Conservation (phyloP, 1,140 invertebrate genomes). For the Pararge aegeria region DNA sequence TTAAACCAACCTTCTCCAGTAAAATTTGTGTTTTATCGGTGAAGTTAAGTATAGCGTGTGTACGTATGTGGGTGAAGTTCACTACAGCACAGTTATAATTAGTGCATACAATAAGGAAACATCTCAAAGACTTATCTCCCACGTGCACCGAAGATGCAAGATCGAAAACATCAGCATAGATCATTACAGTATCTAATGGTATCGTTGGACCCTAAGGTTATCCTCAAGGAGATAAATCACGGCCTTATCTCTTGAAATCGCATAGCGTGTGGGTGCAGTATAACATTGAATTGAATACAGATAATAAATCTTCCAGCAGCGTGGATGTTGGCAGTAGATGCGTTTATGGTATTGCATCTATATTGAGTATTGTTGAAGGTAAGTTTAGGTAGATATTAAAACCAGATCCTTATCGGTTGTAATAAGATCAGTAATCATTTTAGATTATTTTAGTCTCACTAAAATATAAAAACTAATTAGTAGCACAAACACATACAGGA, state of each 20-base stretch:
- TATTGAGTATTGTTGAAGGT: neutral
- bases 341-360: neutral
- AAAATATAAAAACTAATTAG: too few relatives aligned
- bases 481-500: too few relatives aligned
- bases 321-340: neutral
- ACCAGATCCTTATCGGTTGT: too few relatives aligned
- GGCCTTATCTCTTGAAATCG: constrained; percentile 14
- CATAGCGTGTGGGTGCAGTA: constrained; percentile 18
- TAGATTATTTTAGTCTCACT: too few relatives aligned
- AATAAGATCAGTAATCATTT: too few relatives aligned
- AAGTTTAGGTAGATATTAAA: too few relatives aligned
- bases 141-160: neutral
- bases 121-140: neutral
- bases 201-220: constrained; percentile 12
- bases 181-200: constrained; percentile 17
- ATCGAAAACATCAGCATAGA: constrained; percentile 9
- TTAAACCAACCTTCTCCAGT: too few relatives aligned
- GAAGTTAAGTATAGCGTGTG: too few relatives aligned
- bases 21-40: too few relatives aligned
- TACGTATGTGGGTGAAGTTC: too few relatives aligned
- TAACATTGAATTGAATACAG: constrained; percentile 10
- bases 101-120: neutral
- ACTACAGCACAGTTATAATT: too few relatives aligned
- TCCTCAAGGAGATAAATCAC: constrained; percentile 21
- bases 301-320: neutral